phyloP scores from a whole-genome alignment of 2,888 invertebrate species.

The Ernsta delagoae region DNA sequence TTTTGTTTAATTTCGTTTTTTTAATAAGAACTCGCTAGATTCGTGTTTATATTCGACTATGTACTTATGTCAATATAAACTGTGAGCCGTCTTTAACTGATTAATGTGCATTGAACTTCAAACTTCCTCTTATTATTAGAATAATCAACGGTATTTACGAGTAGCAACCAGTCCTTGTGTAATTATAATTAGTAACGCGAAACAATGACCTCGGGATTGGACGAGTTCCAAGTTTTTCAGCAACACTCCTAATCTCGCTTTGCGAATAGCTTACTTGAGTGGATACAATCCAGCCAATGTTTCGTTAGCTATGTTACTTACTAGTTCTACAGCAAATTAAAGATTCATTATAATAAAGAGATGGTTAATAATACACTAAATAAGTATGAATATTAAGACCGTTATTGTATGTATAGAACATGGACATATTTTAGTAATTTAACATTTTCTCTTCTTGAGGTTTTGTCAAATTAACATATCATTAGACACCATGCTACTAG shows the following conservation, averaged over 20 bases:
- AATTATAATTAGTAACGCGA: conserved; percentile 31
- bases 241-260: background rate
- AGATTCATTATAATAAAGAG: background rate
- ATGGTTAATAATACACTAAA: too few species aligned
- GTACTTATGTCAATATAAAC: background rate
- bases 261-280: conserved; percentile 4
- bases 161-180: conserved; percentile 20
- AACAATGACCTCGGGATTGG: conserved; percentile 35
- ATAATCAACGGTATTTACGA: conserved; percentile 12
- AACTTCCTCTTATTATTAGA: conserved; percentile 5
- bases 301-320: background rate
- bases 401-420: too few species aligned
- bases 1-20: background rate
- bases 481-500: too few species aligned
- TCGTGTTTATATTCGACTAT: background rate
- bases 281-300: background rate
- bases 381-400: too few species aligned
- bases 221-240: conserved; percentile 23
- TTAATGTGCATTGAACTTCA: background rate
- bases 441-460: too few species aligned
- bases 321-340: background rate
- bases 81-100: background rate
- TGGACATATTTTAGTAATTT: too few species aligned
- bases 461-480: too few species aligned
- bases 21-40: background rate